Percentiles rank a stretch among this genome's conserved stretches.
Evolutionary conservation across 2,113 vertebrate genomes (phyloP).

Genomic region (Emydura subglobosa): DNA sequence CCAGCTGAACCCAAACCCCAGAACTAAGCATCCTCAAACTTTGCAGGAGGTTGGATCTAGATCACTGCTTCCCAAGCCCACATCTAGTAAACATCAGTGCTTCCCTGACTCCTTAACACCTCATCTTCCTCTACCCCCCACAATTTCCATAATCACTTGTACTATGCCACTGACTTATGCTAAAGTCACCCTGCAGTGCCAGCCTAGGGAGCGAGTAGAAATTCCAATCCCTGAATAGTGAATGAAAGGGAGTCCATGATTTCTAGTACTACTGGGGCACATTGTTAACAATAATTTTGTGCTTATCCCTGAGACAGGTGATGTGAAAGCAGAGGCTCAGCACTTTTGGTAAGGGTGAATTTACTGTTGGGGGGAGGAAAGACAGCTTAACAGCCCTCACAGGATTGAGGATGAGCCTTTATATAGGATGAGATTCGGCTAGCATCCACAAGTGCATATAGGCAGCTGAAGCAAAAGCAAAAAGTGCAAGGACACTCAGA

Average conservation of each 20-base stretch:
- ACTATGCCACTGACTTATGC: neutral
- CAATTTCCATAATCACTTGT: neutral
- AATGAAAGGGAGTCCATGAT: neutral
- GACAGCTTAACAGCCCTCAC: neutral
- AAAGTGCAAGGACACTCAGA: neutral
- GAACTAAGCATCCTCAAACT: neutral
- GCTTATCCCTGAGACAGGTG: neutral
- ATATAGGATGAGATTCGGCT: neutral
- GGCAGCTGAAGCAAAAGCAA: neutral
- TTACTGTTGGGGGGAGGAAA: neutral
- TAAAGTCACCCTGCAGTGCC: neutral
- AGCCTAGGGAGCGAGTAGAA: neutral
- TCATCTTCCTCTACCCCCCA: neutral
- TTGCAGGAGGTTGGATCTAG: neutral
- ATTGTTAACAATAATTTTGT: neutral
- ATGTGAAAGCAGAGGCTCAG: neutral
- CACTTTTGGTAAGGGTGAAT: neutral
- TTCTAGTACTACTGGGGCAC: neutral
- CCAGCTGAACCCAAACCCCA: neutral
- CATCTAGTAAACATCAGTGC: neutral
- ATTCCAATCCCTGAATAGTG: neutral
- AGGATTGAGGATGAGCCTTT: neutral
- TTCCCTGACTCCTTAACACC: neutral
- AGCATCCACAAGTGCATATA: neutral
- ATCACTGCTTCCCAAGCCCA: neutral